Evolutionary conservation across 2,113 vertebrate species (phyloP), one percentile per base, ranked within the genome.

Genomic region (Macquaria australasica): DNA sequence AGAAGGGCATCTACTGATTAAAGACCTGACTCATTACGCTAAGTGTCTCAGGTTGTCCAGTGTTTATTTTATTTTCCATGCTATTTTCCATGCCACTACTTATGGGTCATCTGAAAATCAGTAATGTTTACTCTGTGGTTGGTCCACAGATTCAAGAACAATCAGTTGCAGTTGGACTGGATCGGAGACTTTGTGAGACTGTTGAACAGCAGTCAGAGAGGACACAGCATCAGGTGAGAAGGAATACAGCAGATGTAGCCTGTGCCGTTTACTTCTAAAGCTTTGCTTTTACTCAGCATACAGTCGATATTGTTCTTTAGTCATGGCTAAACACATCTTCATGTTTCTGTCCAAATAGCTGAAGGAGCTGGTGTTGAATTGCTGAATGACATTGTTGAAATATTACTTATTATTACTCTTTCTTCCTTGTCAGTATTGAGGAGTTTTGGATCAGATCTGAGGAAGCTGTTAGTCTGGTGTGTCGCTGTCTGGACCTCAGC

Each of bases 371-470:
- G 8, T 51, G 43, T 63, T 34, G 3, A 37, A 5, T 12, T 15
- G 50, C 53, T 58, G 23, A 5, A 51, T 56, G 14, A 0, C 15
- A 37, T 41, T 15, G 34, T 25, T 67, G 7, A 63, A 73, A 28
- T 18, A 31, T 31, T 31, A 31, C 28, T 31, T 31, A 31, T 31
- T 31, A 1, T 41, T 3, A 11, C 43, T 4, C 39, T n/a, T 18
- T 16, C 56, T 58, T 34, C 28, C 18, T 2, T 58, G 2, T 58
- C 58, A 94, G 92, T 43, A 51, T 93, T 71, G 89, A 93, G 59
- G 93, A 94, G 69, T 0, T 1, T 53, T 92, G 91, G 89, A 91
- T 94, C 62, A 58, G 58, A 56, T 62, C 77, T 8, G 81, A 86
- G 8, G 62, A 84, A 18, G 91, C 87, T 1, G 73, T 89, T 3